Conservation (phyloP, 2,888 invertebrate species). For the Rhingia rostrata region DNA sequence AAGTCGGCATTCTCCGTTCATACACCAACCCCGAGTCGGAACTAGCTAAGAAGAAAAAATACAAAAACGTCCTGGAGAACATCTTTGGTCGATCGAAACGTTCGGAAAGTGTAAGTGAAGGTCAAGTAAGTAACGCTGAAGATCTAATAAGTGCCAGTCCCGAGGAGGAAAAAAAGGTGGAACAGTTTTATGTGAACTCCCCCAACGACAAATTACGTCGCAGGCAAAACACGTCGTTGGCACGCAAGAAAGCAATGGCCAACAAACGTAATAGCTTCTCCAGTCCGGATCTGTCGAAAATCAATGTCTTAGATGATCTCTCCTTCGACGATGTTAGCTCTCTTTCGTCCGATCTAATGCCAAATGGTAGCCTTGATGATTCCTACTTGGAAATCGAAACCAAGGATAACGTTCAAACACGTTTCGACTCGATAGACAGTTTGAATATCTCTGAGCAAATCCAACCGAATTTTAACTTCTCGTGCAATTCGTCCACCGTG, state of each 20-base stretch:
- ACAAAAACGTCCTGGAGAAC: slow-evolving; percentile 79
- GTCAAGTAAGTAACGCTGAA: slow-evolving; percentile 75
- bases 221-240: slow-evolving; percentile 40
- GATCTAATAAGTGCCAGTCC: slow-evolving; percentile 73
- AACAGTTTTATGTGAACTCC: slow-evolving; percentile 51
- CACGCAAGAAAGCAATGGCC: slow-evolving; percentile 40
- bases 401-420: slow-evolving; percentile 19
- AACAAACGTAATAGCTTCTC: slow-evolving; percentile 82
- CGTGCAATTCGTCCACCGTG: slow-evolving; percentile 81
- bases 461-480: slow-evolving; percentile 82
- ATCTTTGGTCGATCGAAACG: slow-evolving; percentile 79
- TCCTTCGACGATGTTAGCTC: slow-evolving; percentile 75
- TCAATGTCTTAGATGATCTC: slow-evolving; percentile 78
- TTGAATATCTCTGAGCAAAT: slow-evolving; percentile 81
- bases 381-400: slow-evolving; percentile 68
- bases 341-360: slow-evolving; percentile 76
- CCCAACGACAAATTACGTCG: slow-evolving; percentile 45
- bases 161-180: slow-evolving; percentile 26
- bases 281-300: slow-evolving; percentile 82
- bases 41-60: slow-evolving; percentile 81
- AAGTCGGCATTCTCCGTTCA: slow-evolving; percentile 79
- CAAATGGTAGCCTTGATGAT: slow-evolving; percentile 77
- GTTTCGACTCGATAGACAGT: slow-evolving; percentile 77
- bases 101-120: slow-evolving; percentile 79
- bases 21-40: slow-evolving; percentile 82